These are phyloP conservation scores for Xylocampa areola DNA, from an alignment of 2,888 invertebrate species.

Conservation along the genomic window DNA sequence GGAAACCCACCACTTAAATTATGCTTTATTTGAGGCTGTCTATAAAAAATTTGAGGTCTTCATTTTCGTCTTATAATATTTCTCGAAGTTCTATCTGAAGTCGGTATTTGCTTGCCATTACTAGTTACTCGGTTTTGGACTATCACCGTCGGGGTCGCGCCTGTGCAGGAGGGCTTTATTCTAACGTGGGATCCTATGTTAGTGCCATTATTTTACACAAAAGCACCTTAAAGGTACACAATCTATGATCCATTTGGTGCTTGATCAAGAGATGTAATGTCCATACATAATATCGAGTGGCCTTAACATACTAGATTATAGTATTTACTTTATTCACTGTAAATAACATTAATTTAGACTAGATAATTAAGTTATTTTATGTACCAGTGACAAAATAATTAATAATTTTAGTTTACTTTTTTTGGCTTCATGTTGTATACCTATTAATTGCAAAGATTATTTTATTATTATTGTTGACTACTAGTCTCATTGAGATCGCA, in stretches of 20 bases:
- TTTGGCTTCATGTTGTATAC: slow-evolving; percentile 66
- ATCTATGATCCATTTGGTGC: slow-evolving; percentile 68
- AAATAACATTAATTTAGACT: slow-evolving; percentile 75
- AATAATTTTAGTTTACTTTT: slow-evolving; percentile 46
- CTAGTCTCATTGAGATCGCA: slow-evolving; percentile 85
- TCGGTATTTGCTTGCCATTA: too few species aligned
- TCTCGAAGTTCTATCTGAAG: too few species aligned
- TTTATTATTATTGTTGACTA: slow-evolving; percentile 77
- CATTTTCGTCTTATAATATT: too few species aligned
- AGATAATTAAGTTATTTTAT: slow-evolving; percentile 67
- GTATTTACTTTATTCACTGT: slow-evolving; percentile 74
- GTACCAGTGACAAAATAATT: slow-evolving; percentile 67
- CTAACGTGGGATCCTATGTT: slow-evolving; percentile 55
- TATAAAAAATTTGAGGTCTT: too few species aligned
- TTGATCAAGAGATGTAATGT: slow-evolving; percentile 62
- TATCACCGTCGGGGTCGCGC: too few species aligned
- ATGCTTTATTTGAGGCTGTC: too few species aligned
- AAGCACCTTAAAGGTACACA: slow-evolving; percentile 29
- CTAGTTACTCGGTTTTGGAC: too few species aligned
- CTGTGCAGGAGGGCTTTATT: too few species aligned
- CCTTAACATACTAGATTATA: slow-evolving; percentile 74
- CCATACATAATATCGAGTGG: slow-evolving; percentile 68
- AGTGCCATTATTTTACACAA: slow-evolving; percentile 62
- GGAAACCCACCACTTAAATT: too few species aligned
- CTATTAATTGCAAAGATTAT: slow-evolving; percentile 73